Evolutionary conservation across 2,888 invertebrate species (phyloP).

Genomic region (Cerastis rubricosa): DNA sequence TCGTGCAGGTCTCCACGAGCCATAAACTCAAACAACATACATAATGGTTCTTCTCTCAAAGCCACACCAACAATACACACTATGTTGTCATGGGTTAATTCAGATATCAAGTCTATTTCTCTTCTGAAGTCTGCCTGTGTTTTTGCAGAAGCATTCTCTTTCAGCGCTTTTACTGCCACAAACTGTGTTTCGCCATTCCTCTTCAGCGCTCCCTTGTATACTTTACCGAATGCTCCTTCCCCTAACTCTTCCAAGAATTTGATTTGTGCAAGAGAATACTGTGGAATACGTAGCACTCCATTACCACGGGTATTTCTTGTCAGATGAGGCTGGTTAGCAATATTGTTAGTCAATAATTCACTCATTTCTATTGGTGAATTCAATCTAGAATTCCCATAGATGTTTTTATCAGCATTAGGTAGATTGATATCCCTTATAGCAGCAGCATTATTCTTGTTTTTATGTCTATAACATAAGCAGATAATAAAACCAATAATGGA

Average conservation of each 20-base stretch:
- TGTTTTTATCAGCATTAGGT: constrained; percentile 94
- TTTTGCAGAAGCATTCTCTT: constrained; percentile 97
- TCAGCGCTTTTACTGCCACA: constrained; percentile 98
- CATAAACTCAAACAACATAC: constrained; percentile 99
- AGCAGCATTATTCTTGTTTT: constrained; percentile 90
- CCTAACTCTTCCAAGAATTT: constrained; percentile 97
- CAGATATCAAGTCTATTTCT: constrained; percentile 98
- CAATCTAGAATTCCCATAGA: constrained; percentile 94
- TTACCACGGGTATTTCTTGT: constrained; percentile 88
- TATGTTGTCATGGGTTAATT: constrained; percentile 98
- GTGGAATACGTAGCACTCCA: constrained; percentile 93
- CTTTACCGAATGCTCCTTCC: constrained; percentile 99
- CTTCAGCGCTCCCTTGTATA: constrained; percentile 98
- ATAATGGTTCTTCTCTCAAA: constrained; percentile 96
- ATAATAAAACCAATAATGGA: constrained; percentile 84
- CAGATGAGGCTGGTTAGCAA: constrained; percentile 86
- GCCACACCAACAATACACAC: constrained; percentile 98
- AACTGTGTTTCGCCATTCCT: constrained; percentile 93
- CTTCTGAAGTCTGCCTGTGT: constrained; percentile 97
- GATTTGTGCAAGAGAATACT: constrained; percentile 96
- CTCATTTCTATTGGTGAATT: constrained; percentile 96
- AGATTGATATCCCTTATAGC: constrained; percentile 93
- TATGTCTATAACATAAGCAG: constrained; percentile 92
- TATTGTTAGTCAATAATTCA: constrained; percentile 92
- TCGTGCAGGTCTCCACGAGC: constrained; percentile 99